A percentile compares a stretch with the other conserved stretches of the same genome.
These are phyloP conservation scores for Loripinus fragilis DNA, from an alignment of 2,888 invertebrate genomes.

Conservation along the genomic window DNA sequence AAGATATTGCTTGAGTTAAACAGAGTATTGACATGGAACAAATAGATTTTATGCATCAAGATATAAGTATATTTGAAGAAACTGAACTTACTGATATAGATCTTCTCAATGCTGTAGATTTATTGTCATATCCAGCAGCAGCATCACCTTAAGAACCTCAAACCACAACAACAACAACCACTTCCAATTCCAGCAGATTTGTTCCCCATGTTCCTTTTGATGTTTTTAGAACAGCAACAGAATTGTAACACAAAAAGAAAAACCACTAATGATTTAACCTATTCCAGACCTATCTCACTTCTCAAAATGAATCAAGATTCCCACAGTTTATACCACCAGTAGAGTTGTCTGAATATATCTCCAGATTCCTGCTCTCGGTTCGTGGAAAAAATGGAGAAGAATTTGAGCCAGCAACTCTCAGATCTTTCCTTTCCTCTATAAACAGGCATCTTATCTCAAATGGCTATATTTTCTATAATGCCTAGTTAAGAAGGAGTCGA, in stretches of 20 bases:
- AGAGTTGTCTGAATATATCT: not conserved
- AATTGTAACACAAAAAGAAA: not conserved
- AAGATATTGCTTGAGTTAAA: too few relatives aligned
- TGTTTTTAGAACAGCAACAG: not conserved
- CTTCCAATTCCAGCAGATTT: too few relatives aligned
- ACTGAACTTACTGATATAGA: too few relatives aligned
- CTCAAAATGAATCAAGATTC: not conserved
- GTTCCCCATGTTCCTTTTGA: too few relatives aligned
- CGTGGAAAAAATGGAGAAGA: not conserved
- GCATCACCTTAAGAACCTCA: too few relatives aligned
- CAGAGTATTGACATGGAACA: too few relatives aligned
- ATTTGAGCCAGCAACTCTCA: not conserved
- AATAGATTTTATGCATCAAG: too few relatives aligned
- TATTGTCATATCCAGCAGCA: too few relatives aligned
- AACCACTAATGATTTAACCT: not conserved
- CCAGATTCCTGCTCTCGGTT: not conserved
- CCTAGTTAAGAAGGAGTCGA: not conserved
- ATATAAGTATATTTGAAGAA: too few relatives aligned
- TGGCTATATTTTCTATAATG: not conserved
- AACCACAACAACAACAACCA: too few relatives aligned
- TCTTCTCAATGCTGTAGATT: too few relatives aligned
- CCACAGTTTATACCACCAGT: not conserved
- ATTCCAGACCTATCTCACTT: not conserved
- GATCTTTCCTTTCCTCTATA: not conserved
- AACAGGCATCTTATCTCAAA: not conserved